A percentile compares a stretch with the other conserved stretches of the same genome.
Conservation (phyloP, 92 coral and sea anemone genomes). For the Palythoa grandis region DNA sequence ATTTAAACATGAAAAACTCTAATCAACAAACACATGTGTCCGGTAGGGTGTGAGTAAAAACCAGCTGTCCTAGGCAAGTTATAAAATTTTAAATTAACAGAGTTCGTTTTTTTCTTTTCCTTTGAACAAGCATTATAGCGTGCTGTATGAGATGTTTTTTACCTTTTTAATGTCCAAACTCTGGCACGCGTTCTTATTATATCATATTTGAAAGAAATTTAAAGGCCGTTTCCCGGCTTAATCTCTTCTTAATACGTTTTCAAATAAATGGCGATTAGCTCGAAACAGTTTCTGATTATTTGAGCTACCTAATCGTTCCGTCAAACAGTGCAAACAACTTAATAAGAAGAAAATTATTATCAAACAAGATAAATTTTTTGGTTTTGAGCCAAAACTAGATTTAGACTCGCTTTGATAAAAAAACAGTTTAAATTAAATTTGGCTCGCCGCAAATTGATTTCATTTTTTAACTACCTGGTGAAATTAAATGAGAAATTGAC, state of each 20-base stretch:
- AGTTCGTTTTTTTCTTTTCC: neutral
- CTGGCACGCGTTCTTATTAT: neutral
- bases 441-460: neutral
- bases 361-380: neutral
- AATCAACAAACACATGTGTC: slow-evolving; percentile 34
- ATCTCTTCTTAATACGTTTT: slow-evolving; percentile 18
- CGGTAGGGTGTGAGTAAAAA: neutral
- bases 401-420: neutral
- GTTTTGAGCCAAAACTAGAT: neutral
- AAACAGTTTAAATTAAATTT: neutral
- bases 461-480: neutral
- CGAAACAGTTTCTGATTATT: slow-evolving; percentile 20
- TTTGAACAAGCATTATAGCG: slow-evolving; percentile 5
- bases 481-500: neutral
- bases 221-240: neutral
- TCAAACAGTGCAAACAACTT: slow-evolving; percentile 24
- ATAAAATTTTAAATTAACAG: neutral
- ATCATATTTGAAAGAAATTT: neutral
- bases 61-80: slow-evolving; percentile 3
- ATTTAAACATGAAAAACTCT: slow-evolving; percentile 6
- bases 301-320: slow-evolving; percentile 7
- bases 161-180: neutral
- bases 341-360: slow-evolving; percentile 13
- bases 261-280: slow-evolving; percentile 27
- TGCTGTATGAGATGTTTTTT: neutral